Percentiles rank a stretch among this genome's conserved stretches.
phyloP scores from a whole-genome alignment of 2,113 vertebrate genomes.

The Anoura caudifer region DNA sequence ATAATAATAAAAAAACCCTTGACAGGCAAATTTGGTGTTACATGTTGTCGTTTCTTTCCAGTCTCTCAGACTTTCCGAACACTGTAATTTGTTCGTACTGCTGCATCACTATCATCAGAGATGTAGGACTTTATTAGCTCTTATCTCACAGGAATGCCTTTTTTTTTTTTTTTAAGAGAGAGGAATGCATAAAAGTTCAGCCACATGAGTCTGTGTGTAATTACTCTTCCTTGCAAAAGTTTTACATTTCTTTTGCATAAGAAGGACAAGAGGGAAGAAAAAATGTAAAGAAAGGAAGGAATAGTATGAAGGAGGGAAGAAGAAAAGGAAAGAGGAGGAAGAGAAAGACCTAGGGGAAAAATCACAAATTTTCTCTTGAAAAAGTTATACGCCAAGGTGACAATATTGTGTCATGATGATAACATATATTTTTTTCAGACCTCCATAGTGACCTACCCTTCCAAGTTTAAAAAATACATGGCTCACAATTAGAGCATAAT shows the following conservation, averaged over 20 bases:
- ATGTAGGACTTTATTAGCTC: conserved; percentile 83
- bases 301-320: background rate
- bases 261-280: conserved; percentile 33
- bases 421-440: background rate
- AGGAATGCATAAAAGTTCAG: conserved; percentile 68
- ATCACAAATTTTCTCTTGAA: background rate
- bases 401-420: background rate
- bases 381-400: background rate
- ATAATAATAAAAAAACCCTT: conserved; percentile 76
- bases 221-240: conserved; percentile 47
- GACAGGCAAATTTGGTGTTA: conserved; percentile 87
- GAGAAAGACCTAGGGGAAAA: background rate
- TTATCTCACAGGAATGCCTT: conserved; percentile 73
- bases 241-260: conserved; percentile 45
- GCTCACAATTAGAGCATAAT: background rate
- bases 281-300: background rate
- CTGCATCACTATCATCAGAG: conserved; percentile 80
- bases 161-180: conserved; percentile 68
- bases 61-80: conserved; percentile 85
- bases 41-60: conserved; percentile 80
- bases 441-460: background rate
- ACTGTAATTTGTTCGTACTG: conserved; percentile 85
- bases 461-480: background rate
- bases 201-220: conserved; percentile 67
- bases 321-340: background rate